Evolutionary conservation across 2,888 invertebrate species (phyloP), one percentile per base, ranked within the genome.

Genomic region (Periphyllus acericola): DNA sequence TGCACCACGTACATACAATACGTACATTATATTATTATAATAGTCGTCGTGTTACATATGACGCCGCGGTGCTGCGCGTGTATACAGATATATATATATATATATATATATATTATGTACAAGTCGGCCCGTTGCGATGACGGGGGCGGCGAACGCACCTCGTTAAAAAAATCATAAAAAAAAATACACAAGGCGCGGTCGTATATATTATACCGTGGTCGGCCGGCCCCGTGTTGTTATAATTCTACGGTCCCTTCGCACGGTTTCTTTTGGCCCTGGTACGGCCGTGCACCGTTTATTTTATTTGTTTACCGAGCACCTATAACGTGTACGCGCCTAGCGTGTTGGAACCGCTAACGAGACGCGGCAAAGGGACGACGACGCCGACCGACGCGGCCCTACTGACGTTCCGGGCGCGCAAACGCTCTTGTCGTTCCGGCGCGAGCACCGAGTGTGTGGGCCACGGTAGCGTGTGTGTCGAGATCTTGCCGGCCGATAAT

Each of bases 331-430:
- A 72, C 29, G 8, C 36, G 19, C 34, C 60, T 83, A 60, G 84
- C 84, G 84, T 84, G 84, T 66, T 84, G 29, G 29, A 21, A 55
- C 8, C 66, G 84, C 76, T 84, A 84, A 84, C 84, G 52, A 84
- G 84, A 40, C 82, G 46, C 46, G 60, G 14, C 46, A 29, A 19
- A 52, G 82, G 71, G 80, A 80, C n/a, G 17, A 3, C 11, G 25
- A 36, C 8, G 36, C 1, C 46, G 52, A 52, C 46, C 60, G 80
- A 32, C 19, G 34, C n/a, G n/a, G n/a, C n/a, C n/a, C n/a, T n/a
- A n/a, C n/a, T n/a, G n/a, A n/a, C n/a, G n/a, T n/a, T n/a, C n/a
- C n/a, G n/a, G n/a, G n/a, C n/a, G n/a, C n/a, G n/a, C n/a, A n/a
- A n/a, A n/a, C n/a, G n/a, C n/a, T n/a, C n/a, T n/a, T n/a, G n/a